phyloP scores from a whole-genome alignment of 2,113 vertebrate species.

The Oreotragus oreotragus region DNA sequence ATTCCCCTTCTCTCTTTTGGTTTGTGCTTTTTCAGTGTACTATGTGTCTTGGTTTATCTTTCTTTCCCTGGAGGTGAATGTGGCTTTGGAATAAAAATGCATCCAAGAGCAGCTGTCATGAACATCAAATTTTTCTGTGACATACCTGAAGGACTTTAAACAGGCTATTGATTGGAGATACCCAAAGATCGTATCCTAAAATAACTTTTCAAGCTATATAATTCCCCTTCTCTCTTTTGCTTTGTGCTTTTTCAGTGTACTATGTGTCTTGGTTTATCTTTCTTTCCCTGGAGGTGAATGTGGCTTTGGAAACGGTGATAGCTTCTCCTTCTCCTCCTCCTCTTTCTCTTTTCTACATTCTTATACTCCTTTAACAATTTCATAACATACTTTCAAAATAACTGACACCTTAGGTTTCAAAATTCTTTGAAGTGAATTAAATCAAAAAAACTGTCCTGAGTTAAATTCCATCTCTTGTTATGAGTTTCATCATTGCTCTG shows the following conservation, averaged over 20 bases:
- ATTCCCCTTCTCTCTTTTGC: not conserved
- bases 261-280: not conserved
- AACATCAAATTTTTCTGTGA: not conserved
- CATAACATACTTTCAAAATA: not conserved
- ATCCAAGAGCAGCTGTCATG: not conserved
- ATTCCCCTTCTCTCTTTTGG: not conserved
- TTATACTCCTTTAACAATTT: not conserved
- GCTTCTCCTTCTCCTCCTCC: not conserved
- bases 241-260: not conserved
- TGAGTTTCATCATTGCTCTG: not conserved
- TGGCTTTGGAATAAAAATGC: not conserved
- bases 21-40: not conserved
- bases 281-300: not conserved
- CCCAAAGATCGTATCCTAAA: not conserved
- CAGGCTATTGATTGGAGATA: not conserved
- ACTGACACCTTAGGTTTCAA: not conserved
- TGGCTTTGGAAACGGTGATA: fast-evolving
- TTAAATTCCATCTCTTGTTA: not conserved
- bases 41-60: not conserved
- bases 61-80: not conserved
- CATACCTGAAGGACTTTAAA: not conserved
- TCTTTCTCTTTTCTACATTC: not conserved
- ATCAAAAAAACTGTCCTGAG: not conserved
- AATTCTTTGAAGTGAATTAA: not conserved
- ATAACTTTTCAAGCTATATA: not conserved